Percentiles rank a stretch among this genome's conserved stretches.
Evolutionary conservation across 2,797 vertebrate genomes (phyloP).

Genomic region (Anabas testudineus): DNA sequence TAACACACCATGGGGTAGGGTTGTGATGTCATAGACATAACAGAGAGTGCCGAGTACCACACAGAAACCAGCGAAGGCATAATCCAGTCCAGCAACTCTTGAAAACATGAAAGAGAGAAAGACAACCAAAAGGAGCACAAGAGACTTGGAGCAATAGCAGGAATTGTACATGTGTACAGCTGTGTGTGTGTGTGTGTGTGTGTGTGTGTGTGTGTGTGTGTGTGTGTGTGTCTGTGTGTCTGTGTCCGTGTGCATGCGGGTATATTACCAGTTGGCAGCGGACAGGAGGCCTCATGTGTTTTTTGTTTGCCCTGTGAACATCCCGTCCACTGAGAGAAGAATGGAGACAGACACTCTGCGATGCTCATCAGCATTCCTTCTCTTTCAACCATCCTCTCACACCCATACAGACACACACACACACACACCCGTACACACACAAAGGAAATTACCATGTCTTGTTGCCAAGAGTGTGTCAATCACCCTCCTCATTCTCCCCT

Average conservation of each 20-base stretch:
- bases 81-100: constrained; percentile 76
- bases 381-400: constrained; percentile 75
- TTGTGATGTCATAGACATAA: constrained; percentile 78
- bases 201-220: constrained; percentile 18
- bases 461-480: constrained; percentile 80
- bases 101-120: constrained; percentile 76
- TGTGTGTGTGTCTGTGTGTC: constrained; percentile 29
- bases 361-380: constrained; percentile 78
- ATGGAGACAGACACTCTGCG: constrained; percentile 77
- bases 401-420: constrained; percentile 58
- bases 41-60: constrained; percentile 64
- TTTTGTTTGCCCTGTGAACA: constrained; percentile 83
- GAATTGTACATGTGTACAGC: constrained; percentile 39
- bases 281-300: constrained; percentile 79
- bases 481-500: constrained; percentile 68
- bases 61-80: constrained; percentile 62
- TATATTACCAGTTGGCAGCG: constrained; percentile 82
- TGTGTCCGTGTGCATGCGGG: constrained; percentile 46
- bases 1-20: constrained; percentile 76
- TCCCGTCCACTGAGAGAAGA: constrained; percentile 80
- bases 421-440: constrained; percentile 51
- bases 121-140: constrained; percentile 63
- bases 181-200: constrained; percentile 20
- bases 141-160: constrained; percentile 63
- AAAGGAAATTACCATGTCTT: constrained; percentile 71